Percentiles rank a stretch among this genome's conserved stretches.
Evolutionary conservation across 2,888 invertebrate species (phyloP).

Genomic region (Oligia fasciuncula): DNA sequence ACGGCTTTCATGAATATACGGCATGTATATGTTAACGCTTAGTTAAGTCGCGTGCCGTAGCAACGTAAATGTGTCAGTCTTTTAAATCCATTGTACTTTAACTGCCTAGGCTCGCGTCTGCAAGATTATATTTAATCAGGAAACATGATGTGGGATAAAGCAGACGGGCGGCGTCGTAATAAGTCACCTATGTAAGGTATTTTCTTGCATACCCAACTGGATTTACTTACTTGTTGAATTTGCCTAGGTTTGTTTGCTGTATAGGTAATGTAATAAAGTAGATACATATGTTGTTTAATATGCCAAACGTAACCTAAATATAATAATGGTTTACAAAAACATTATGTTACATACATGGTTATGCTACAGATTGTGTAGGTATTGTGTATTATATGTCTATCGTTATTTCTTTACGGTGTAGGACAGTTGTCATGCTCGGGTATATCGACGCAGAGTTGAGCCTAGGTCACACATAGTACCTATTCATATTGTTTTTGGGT

Average conservation of each 20-base stretch:
- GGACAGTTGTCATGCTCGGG: background rate
- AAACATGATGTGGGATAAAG: slow-evolving; percentile 70
- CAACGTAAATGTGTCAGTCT: slow-evolving; percentile 62
- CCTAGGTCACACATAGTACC: background rate
- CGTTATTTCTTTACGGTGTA: background rate
- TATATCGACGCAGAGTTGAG: background rate
- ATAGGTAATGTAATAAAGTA: background rate
- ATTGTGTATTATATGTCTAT: too few relatives aligned
- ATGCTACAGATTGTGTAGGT: background rate
- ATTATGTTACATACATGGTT: background rate
- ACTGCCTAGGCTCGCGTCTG: slow-evolving; percentile 64
- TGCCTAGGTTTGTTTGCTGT: slow-evolving; percentile 9
- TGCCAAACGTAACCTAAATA: background rate
- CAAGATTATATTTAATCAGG: slow-evolving; percentile 77
- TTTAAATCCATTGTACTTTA: slow-evolving; percentile 74
- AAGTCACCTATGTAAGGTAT: slow-evolving; percentile 48
- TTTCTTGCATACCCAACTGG: slow-evolving; percentile 16
- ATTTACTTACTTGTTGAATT: slow-evolving; percentile 57
- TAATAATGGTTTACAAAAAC: background rate
- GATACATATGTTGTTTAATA: background rate
- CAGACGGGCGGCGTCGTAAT: slow-evolving; percentile 54
- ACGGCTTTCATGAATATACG: slow-evolving; percentile 21
- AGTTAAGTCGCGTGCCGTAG: slow-evolving; percentile 35
- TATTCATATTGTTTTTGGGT: background rate
- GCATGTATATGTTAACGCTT: slow-evolving; percentile 35